Evolutionary conservation across 2,888 invertebrate species (phyloP).

Genomic region (Drosophila merina): DNA sequence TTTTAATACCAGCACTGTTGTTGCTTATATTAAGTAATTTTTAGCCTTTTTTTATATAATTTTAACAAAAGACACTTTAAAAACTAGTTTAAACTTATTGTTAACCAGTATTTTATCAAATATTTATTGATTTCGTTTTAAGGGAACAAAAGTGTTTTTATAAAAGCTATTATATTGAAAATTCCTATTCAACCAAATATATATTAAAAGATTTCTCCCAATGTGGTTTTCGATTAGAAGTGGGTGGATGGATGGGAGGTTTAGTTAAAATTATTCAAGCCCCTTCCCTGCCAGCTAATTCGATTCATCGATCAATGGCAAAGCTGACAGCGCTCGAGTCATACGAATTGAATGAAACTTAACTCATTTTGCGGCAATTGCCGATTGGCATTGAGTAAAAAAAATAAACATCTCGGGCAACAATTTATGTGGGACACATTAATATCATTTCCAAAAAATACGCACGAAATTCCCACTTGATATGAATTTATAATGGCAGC

Average conservation of each 20-base stretch:
- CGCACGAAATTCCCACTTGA: constrained; percentile 43
- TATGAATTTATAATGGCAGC: constrained; percentile 40
- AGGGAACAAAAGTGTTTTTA: too few species aligned
- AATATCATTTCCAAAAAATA: constrained; percentile 48
- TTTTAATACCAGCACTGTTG: too few species aligned
- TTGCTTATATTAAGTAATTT: too few species aligned
- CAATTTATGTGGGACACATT: constrained; percentile 50
- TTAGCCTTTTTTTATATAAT: too few species aligned
- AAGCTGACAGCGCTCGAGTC: not conserved
- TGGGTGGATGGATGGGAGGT: not conserved
- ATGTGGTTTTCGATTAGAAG: not conserved
- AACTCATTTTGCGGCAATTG: constrained; percentile 9
- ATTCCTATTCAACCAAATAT: too few species aligned
- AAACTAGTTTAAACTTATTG: too few species aligned
- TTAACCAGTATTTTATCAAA: too few species aligned
- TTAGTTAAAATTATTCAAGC: not conserved
- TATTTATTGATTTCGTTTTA: too few species aligned
- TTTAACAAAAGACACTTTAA: too few species aligned
- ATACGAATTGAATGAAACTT: constrained; percentile 5
- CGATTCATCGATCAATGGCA: not conserved
- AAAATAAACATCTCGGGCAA: not conserved
- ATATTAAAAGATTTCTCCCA: not conserved
- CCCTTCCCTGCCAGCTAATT: not conserved
- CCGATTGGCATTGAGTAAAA: not conserved
- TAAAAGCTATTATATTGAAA: too few species aligned